phyloP scores from a whole-genome alignment of 2,888 invertebrate genomes.

The Lydus trimaculatus region DNA sequence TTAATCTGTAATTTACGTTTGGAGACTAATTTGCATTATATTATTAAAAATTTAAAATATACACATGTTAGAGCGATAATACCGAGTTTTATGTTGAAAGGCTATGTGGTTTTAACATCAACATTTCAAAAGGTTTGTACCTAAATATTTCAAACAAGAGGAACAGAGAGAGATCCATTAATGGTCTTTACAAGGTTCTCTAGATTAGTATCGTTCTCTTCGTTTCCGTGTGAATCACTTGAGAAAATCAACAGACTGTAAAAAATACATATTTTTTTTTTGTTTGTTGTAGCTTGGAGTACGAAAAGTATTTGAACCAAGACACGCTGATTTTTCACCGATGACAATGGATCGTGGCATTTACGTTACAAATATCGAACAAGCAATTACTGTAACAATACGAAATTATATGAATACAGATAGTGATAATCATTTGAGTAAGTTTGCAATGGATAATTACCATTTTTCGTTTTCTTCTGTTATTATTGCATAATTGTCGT shows the following conservation, averaged over 20 bases:
- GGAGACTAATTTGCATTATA: conserved; percentile 67
- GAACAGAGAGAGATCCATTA: not conserved
- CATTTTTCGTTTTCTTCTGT: not conserved
- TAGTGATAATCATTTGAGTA: conserved; percentile 34
- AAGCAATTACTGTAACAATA: conserved; percentile 83
- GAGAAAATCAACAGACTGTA: not conserved
- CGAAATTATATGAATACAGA: conserved; percentile 73
- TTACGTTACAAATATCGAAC: conserved; percentile 84
- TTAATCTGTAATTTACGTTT: conserved; percentile 71
- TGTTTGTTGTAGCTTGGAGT: conserved; percentile 71
- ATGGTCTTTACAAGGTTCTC: not conserved
- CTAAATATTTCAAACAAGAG: not conserved
- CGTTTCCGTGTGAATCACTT: not conserved
- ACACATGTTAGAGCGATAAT: conserved; percentile 79
- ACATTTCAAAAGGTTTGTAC: conserved; percentile 76
- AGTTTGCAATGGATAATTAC: conserved; percentile 24
- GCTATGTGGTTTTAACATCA: conserved; percentile 80
- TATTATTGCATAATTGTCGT: conserved; percentile 34
- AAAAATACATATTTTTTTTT: not conserved
- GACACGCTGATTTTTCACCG: conserved; percentile 77
- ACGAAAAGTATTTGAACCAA: conserved; percentile 80
- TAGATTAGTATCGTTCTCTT: not conserved
- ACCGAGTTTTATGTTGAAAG: conserved; percentile 81
- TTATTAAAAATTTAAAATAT: conserved; percentile 73
- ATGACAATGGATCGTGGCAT: conserved; percentile 81